A percentile compares a stretch with the other conserved stretches of the same genome.
These are phyloP conservation scores for Drosophila limbata DNA, from an alignment of 2,888 invertebrate species.

Conservation along the genomic window DNA sequence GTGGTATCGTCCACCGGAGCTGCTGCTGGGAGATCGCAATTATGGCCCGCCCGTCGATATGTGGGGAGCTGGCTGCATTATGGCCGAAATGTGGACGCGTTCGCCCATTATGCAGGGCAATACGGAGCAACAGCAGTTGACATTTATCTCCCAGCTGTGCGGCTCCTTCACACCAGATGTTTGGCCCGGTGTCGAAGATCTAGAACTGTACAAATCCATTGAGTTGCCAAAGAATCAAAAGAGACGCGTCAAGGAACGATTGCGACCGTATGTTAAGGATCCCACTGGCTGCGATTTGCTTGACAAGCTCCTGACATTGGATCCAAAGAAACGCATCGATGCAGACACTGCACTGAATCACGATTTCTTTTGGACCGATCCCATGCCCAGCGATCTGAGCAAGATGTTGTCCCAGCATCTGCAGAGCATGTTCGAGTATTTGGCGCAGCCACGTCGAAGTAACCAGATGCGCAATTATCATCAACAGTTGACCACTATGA, in stretches of 20 bases:
- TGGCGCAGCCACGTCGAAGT: slow-evolving; percentile 91
- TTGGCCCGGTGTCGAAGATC: slow-evolving; percentile 96
- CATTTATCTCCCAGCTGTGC: slow-evolving; percentile 97
- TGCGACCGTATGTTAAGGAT: slow-evolving; percentile 96
- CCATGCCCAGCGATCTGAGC: slow-evolving; percentile 95
- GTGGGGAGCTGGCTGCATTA: slow-evolving; percentile 99
- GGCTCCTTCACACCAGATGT: slow-evolving; percentile 96
- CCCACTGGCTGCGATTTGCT: slow-evolving; percentile 96
- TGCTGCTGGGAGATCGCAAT: slow-evolving; percentile 91
- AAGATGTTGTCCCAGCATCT: slow-evolving; percentile 96
- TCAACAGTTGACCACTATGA: slow-evolving; percentile 86
- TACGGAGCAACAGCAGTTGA: slow-evolving; percentile 98
- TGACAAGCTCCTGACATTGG: slow-evolving; percentile 95
- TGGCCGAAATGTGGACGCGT: slow-evolving; percentile 99
- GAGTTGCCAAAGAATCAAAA: slow-evolving; percentile 95
- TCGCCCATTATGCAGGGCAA: slow-evolving; percentile 98
- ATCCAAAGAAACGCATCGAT: slow-evolving; percentile 95
- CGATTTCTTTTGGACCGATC: slow-evolving; percentile 99
- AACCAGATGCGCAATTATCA: slow-evolving; percentile 90
- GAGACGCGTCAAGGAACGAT: slow-evolving; percentile 92
- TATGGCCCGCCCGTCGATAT: slow-evolving; percentile 99
- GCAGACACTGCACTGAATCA: slow-evolving; percentile 97
- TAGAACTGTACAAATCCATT: slow-evolving; percentile 95
- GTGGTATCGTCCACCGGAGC: slow-evolving; percentile 93
- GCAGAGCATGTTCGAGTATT: slow-evolving; percentile 97